Conservation (phyloP, 2,888 invertebrate genomes). For the Cosmorhoe ocellata region DNA sequence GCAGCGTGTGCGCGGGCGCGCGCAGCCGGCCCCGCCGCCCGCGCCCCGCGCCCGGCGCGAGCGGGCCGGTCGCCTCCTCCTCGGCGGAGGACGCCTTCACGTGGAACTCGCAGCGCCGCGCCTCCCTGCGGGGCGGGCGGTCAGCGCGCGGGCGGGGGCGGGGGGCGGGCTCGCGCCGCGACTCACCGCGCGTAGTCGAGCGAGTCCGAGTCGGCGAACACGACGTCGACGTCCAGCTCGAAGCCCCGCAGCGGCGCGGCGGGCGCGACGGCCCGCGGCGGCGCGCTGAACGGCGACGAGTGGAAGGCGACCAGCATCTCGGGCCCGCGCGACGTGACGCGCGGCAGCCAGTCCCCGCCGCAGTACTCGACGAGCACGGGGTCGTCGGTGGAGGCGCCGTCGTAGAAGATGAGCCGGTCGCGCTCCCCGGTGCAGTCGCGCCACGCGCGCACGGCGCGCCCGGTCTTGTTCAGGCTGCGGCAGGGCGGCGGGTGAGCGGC, state of each 20-base stretch:
- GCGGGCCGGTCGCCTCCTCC: conserved; percentile 67
- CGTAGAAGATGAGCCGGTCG: conserved; percentile 93
- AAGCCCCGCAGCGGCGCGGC: conserved; percentile 89
- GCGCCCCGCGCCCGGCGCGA: conserved; percentile 72
- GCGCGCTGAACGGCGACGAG: conserved; percentile 92
- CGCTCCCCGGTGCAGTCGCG: conserved; percentile 91
- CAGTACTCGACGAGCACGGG: conserved; percentile 93
- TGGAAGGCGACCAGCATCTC: conserved; percentile 94
- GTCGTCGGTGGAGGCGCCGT: conserved; percentile 91
- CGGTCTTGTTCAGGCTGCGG: conserved; percentile 87
- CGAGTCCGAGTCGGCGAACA: conserved; percentile 94
- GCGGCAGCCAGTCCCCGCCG: conserved; percentile 92
- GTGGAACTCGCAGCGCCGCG: conserved; percentile 87
- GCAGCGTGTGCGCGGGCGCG: conserved; percentile 91
- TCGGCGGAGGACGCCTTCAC: conserved; percentile 88
- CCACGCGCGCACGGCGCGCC: conserved; percentile 89
- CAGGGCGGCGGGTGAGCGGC: too few species aligned
- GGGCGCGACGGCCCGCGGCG: conserved; percentile 83
- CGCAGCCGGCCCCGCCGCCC: conserved; percentile 88
- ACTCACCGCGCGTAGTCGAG: conserved; percentile 87
- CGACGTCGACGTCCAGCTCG: conserved; percentile 91
- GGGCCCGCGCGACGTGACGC: conserved; percentile 86
- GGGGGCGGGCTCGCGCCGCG: conserved; percentile 75
- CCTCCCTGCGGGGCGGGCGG: conserved; percentile 57
- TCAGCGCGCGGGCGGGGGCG: conserved; percentile 65